Conservation (phyloP, 2,888 invertebrate species). For the Polyommatus iphigenia region DNA sequence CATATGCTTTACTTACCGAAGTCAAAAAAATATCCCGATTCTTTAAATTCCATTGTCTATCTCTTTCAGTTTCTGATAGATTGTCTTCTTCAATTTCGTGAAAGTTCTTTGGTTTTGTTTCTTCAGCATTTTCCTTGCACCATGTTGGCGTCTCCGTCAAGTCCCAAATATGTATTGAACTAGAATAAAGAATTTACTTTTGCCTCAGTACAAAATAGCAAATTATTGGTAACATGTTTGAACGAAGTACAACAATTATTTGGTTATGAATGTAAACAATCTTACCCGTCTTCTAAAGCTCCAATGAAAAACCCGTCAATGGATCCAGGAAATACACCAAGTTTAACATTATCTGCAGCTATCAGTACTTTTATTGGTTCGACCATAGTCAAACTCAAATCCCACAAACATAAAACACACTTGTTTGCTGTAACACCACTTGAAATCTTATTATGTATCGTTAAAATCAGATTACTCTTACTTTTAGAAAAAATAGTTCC, state of each 20-base stretch:
- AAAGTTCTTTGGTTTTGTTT: constrained; percentile 47
- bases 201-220: neutral
- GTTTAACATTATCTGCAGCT: constrained; percentile 58
- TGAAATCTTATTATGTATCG: constrained; percentile 54
- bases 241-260: no score
- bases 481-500: constrained; percentile 57
- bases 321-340: constrained; percentile 57
- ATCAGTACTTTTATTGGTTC: constrained; percentile 63
- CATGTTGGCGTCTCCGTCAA: constrained; percentile 62
- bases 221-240: neutral
- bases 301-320: constrained; percentile 66
- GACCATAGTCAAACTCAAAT: constrained; percentile 56
- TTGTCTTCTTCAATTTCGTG: constrained; percentile 48
- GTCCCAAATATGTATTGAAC: constrained; percentile 72
- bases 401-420: constrained; percentile 65
- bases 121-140: constrained; percentile 49
- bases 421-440: constrained; percentile 45
- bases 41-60: constrained; percentile 59
- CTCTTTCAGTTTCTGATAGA: constrained; percentile 53
- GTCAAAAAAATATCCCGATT: constrained; percentile 50
- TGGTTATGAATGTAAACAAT: constrained; percentile 6
- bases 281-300: constrained; percentile 68
- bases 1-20: constrained; percentile 43
- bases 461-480: constrained; percentile 59
- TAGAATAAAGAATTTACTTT: constrained; percentile 44